Percentiles rank a stretch among this genome's conserved stretches.
Evolutionary conservation across 2,797 vertebrate species (phyloP).

Genomic region (Odontamblyopus rebecca): DNA sequence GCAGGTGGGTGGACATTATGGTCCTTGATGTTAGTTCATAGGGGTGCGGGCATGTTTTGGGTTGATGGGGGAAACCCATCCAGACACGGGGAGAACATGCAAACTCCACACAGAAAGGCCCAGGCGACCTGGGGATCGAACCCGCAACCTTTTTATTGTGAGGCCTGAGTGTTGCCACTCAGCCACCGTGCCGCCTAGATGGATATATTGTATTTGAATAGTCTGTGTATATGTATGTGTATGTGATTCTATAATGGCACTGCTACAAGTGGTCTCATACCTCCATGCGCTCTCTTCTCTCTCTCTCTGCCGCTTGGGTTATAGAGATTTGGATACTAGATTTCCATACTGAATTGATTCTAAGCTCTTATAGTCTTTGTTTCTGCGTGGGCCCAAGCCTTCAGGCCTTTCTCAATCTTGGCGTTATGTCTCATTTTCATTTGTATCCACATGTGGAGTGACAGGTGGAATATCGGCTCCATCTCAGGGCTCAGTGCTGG

Average conservation of each 20-base stretch:
- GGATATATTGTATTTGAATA: neutral
- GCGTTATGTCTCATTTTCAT: constrained; percentile 17
- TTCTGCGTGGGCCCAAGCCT: neutral
- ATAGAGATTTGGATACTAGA: neutral
- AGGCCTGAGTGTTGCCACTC: no score
- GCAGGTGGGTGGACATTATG: no score
- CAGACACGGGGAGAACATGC: no score
- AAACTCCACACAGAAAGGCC: no score
- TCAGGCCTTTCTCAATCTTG: constrained; percentile 7
- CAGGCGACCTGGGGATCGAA: no score
- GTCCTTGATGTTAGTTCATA: no score
- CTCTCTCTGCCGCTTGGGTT: neutral
- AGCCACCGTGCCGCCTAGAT: no score
- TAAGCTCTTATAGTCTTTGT: neutral
- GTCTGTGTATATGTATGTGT: no score
- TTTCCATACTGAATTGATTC: neutral
- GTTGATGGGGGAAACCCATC: no score
- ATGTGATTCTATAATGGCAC: no score
- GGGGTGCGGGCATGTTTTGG: no score
- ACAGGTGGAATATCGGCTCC: constrained; percentile 15
- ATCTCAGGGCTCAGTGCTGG: neutral
- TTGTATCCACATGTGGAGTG: constrained; percentile 17
- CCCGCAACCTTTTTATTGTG: no score
- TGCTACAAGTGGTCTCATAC: neutral
- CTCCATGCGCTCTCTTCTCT: neutral